phyloP scores from a whole-genome alignment of 2,888 invertebrate species.

The Synanthedon myopaeformis region DNA sequence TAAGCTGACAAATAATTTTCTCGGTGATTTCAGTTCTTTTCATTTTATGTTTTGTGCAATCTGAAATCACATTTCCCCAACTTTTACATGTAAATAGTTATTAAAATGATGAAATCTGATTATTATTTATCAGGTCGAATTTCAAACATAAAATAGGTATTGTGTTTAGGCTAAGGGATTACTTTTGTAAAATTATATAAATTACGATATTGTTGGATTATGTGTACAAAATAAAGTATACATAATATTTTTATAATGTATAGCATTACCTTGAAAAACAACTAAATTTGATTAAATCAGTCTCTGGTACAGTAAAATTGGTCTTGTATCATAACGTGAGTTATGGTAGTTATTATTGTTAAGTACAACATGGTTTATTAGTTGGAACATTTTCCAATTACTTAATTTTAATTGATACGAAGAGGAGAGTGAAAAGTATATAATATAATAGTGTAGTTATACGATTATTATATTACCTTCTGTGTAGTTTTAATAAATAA shows the following conservation, averaged over 20 bases:
- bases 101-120: too few relatives aligned
- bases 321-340: slow-evolving; percentile 29
- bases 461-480: slow-evolving; percentile 47
- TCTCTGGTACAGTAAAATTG: slow-evolving; percentile 7
- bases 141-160: slow-evolving; percentile 15
- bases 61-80: too few relatives aligned
- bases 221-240: slow-evolving; percentile 54
- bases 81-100: too few relatives aligned
- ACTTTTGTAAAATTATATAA: slow-evolving; percentile 58
- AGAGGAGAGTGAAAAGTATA: too few relatives aligned
- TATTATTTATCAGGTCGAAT: too few relatives aligned
- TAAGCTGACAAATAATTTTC: too few relatives aligned
- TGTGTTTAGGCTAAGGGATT: slow-evolving; percentile 44
- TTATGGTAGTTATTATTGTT: slow-evolving; percentile 42
- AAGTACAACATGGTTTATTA: slow-evolving; percentile 66
- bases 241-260: slow-evolving; percentile 49
- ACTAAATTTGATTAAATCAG: too few relatives aligned
- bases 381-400: slow-evolving; percentile 40
- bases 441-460: slow-evolving; percentile 2
- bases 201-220: slow-evolving; percentile 61
- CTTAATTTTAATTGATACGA: slow-evolving; percentile 39
- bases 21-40: too few relatives aligned
- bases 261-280: slow-evolving; percentile 11
- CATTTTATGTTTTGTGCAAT: too few relatives aligned
- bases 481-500: slow-evolving; percentile 65